These are phyloP conservation scores for Barbus barbus DNA, from an alignment of 2,113 vertebrate species.

Conservation along the genomic window DNA sequence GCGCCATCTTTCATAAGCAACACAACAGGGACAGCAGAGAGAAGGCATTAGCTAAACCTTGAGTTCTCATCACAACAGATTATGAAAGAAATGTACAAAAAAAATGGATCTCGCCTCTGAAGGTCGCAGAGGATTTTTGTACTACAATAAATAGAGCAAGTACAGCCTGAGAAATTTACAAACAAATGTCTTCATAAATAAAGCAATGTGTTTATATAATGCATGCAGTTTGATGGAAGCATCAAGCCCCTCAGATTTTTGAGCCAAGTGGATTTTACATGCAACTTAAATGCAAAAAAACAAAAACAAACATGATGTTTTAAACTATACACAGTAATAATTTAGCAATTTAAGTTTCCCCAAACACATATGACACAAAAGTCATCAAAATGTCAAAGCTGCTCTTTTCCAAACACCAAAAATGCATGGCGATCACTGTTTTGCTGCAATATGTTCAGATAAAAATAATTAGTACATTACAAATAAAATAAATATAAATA, in stretches of 20 bases:
- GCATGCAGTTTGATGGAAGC: not conserved
- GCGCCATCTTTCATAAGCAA: conserved; percentile 13
- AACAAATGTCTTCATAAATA: conserved; percentile 1
- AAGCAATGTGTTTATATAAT: not conserved
- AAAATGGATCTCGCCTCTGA: not conserved
- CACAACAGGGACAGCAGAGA: conserved; percentile 4
- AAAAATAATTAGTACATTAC: not conserved
- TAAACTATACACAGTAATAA: not conserved
- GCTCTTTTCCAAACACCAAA: not conserved
- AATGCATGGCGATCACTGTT: not conserved
- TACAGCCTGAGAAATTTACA: conserved; percentile 2
- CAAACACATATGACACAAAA: not conserved
- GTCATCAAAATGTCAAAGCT: not conserved
- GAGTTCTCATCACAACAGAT: conserved; percentile 24
- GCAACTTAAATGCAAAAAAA: not conserved
- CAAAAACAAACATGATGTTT: not conserved
- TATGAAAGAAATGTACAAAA: conserved; percentile 15
- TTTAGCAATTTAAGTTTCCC: not conserved
- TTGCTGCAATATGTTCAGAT: not conserved
- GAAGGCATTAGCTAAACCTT: conserved; percentile 26
- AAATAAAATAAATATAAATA: not conserved
- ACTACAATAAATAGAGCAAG: not conserved
- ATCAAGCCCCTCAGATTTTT: conserved; percentile 3
- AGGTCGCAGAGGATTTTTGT: conserved; percentile 2
- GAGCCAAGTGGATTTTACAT: not conserved